Percentiles rank a stretch among this genome's conserved stretches.
These are phyloP conservation scores for Hydrozoanthus tunicans DNA, from an alignment of 64 coral and sea anemone species.

Conservation along the genomic window DNA sequence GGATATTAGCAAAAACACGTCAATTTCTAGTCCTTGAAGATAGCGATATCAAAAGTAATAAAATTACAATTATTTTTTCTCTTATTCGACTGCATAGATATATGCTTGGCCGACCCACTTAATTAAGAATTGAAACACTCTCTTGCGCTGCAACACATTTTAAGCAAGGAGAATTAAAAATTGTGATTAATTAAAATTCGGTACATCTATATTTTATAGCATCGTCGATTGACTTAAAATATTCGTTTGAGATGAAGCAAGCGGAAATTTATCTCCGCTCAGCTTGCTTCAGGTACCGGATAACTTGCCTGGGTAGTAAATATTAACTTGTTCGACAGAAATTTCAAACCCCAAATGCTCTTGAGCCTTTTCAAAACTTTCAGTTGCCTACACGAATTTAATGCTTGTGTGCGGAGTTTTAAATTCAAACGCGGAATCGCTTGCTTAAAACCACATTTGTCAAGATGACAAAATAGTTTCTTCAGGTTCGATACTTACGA, in stretches of 20 bases:
- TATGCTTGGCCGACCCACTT: slow-evolving; percentile 18
- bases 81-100: slow-evolving; percentile 1
- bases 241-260: neutral
- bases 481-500: neutral
- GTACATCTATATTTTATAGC: slow-evolving; percentile 44
- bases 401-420: slow-evolving; percentile 6
- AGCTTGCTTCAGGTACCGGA: neutral
- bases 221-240: slow-evolving; percentile 19
- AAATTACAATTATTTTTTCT: slow-evolving; percentile 47
- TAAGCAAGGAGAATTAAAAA: slow-evolving; percentile 29
- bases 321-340: neutral
- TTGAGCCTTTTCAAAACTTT: neutral
- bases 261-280: neutral
- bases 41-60: slow-evolving; percentile 50
- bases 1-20: slow-evolving; percentile 48
- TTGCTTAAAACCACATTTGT: slow-evolving; percentile 10
- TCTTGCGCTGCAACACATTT: neutral
- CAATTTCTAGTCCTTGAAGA: slow-evolving; percentile 34
- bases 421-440: slow-evolving; percentile 7
- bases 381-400: neutral
- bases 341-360: neutral
- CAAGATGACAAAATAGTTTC: neutral
- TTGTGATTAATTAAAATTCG: slow-evolving; percentile 40
- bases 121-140: slow-evolving; percentile 30
- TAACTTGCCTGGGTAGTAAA: neutral